These are phyloP conservation scores for Genyomyrus donnyi DNA, from an alignment of 2,113 vertebrate genomes.

Conservation along the genomic window DNA sequence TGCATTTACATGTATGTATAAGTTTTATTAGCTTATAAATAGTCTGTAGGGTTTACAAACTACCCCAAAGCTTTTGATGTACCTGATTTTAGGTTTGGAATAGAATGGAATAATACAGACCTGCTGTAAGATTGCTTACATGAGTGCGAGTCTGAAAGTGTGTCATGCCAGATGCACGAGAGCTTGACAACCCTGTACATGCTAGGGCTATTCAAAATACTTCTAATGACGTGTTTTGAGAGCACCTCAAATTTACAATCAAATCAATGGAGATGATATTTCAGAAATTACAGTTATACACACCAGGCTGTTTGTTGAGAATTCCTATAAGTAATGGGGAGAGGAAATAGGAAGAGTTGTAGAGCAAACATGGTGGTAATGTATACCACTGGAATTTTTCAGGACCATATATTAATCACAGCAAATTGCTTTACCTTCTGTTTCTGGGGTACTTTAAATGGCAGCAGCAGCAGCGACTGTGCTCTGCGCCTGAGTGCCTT, in stretches of 20 bases:
- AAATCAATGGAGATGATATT: neutral
- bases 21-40: neutral
- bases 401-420: neutral
- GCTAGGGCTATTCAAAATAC: neutral
- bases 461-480: neutral
- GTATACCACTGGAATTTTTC: neutral
- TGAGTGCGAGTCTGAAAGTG: neutral
- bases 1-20: neutral
- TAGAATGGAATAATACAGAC: neutral
- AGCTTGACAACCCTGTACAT: neutral
- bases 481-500: neutral
- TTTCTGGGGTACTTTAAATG: neutral
- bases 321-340: neutral
- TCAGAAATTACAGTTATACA: neutral
- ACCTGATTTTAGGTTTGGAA: neutral
- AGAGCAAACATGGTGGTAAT: neutral
- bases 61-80: neutral
- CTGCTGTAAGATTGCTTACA: neutral
- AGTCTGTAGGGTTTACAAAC: neutral
- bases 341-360: neutral
- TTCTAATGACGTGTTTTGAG: neutral
- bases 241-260: neutral
- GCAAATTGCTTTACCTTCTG: constrained; percentile 11
- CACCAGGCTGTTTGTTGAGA: neutral
- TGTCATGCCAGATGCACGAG: neutral